Evolutionary conservation across 2,797 vertebrate species (phyloP), one percentile per base, ranked within the genome.

Genomic region (Benthosema pterotum): DNA sequence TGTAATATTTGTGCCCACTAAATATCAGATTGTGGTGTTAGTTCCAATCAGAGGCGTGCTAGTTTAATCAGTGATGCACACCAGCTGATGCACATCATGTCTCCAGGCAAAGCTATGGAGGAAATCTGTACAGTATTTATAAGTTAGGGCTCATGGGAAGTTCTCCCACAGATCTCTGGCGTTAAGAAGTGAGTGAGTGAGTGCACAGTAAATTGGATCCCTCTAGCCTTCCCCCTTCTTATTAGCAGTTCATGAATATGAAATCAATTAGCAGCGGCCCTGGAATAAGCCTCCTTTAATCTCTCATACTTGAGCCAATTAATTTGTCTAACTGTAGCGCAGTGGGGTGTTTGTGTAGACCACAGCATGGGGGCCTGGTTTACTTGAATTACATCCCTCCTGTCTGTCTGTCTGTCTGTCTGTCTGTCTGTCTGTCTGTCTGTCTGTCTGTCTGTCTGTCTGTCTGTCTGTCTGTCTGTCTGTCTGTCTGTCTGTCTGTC

Each of bases 261-360:
- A 77, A 88, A 86, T 80, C 80, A 74, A 86, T 89, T 87, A 86
- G 82, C 72, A 64, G 58, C 57, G 63, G 64, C 87, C 32, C 72
- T 74, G 84, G 71, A 80, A 87, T 72, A 69, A 68, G 81, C 53
- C 77, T 79, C 63, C 83, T 90, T 90, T 89, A 91, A 90, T 91
- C 86, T 86, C 86, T 69, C 65, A 65, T 80, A 83, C 81, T 82
- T 89, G 80, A 81, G 71, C 67, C 87, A 82, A 84, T 91, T 86
- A 87, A 91, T 88, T 80, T 71, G 75, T 75, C 74, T 90, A 90
- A 91, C 82, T 80, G 82, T 52, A 63, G 82, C 86, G 50, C 85
- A 83, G 87, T 70, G 71, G 86, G 86, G 77, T 76, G 78, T 80
- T 74, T 76, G 63, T 57, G 15, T 49, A 4, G 47, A 2, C 7